Evolutionary conservation across 2,113 vertebrate genomes (phyloP), one percentile per base, ranked within the genome.

Genomic region (Merops nubicus): DNA sequence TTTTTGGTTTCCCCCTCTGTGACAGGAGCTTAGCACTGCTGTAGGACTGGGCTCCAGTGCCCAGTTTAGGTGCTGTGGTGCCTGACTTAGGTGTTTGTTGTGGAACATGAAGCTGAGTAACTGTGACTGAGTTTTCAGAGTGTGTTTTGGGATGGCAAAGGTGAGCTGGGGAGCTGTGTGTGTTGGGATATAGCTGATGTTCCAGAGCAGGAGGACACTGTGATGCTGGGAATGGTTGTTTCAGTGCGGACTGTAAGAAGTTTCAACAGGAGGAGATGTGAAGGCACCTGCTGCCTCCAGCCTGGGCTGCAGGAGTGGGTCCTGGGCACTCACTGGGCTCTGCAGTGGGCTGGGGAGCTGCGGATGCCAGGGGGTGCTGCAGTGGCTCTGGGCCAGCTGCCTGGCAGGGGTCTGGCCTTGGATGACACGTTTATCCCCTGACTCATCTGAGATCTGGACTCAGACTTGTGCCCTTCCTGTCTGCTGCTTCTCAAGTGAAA

Each of bases 101-200:
- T 0, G 10, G 34, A 60, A 6, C 51, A 13, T 76, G 20, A 60
- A 72, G 78, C 56, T n/a, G 45, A 85, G 28, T 34, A 43, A 68
- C 20, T 38, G 16, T 50, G 69, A 45, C n/a, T 50, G 18, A 4
- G 3, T 56, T 84, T 73, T 86, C 48, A 74, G 28, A 62, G 62
- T 17, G 21, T 2, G 0, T 77, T 93, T 78, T 5, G 12, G 42
- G 34, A 15, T 38, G 47, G 20, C 43, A 54, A 4, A 26, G 0
- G 1, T 29, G 76, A 84, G 50, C 31, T 34, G 45, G 21, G 38
- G 26, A 74, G 28, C 17, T 80, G 1, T 18, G 5, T 53, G 3
- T 73, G 11, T 60, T 83, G 80, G 80, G 23, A 40, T 56, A 11
- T 40, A 45, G 74, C 29, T 89, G 56, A 45, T 87, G 11, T 53